Base-by-base conservation (phyloP, 2,888 invertebrate genomes). In the Stegophylla sp. region DNA sequence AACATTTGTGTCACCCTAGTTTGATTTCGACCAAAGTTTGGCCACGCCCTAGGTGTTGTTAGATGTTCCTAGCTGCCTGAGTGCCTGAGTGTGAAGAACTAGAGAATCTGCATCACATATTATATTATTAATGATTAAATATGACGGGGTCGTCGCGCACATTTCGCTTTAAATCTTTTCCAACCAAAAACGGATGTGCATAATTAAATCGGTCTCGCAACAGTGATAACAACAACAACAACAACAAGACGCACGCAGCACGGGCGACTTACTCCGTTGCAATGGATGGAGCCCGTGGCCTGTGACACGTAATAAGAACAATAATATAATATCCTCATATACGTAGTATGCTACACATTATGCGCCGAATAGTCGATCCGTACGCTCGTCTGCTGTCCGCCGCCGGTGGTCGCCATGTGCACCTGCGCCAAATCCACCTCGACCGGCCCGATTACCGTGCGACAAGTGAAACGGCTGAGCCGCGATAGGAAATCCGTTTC, bases 381-480 rank as follows among this genome's bases (percentile, higher is more conserved):
- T 26, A 61, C 79, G 26, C 79, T 71, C 41, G 79, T 79, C 48
- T 12, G 23, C 26, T 2, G 69, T n/a, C 17, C 45, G n/a, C 34
- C 7, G 4, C 34, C 34, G 34, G 34, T 7, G 34, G 13, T 26
- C n/a, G n/a, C n/a, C 4, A 79, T 79, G 79, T 61, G 71, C 23
- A 71, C 79, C 71, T 71, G 79, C n/a, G 71, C 69, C 41, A 69
- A 63, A 41, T 63, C 71, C 12, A n/a, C 1, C 26, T 23, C 7
- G 20, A 26, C 45, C 48, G 61, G 13, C 23, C 69, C 41, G 48
- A 88, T 88, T 82, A 92, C 91, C 84, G 92, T 92, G 85, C 90
- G 92, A 85, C 91, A 91, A 89, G 90, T 92, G 84, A 92, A 92
- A 87, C 76, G 83, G 72, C 64, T 83, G 34, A 81, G 82, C 20